These are phyloP conservation scores for Hydroisotoma schaefferi DNA, from an alignment of 2,888 invertebrate species.

Conservation along the genomic window DNA sequence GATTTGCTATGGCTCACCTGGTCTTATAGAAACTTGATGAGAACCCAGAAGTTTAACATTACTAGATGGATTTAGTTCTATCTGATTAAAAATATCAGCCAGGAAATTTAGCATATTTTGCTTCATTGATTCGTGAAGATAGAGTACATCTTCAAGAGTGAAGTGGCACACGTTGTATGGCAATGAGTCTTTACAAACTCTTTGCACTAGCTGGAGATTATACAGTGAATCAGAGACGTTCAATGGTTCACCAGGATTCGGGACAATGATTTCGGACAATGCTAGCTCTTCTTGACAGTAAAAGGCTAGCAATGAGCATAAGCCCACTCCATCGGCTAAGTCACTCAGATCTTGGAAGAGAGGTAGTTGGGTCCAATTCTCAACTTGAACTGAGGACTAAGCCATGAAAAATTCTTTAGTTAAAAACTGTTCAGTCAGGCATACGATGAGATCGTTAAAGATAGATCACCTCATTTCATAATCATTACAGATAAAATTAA, in stretches of 20 bases:
- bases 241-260: slow-evolving; percentile 44
- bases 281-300: slow-evolving; percentile 79
- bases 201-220: slow-evolving; percentile 81
- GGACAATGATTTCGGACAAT: slow-evolving; percentile 62
- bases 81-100: slow-evolving; percentile 82
- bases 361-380: slow-evolving; percentile 47
- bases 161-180: slow-evolving; percentile 88
- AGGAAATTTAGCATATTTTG: slow-evolving; percentile 86
- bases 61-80: slow-evolving; percentile 88
- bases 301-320: slow-evolving; percentile 82
- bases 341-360: slow-evolving; percentile 71
- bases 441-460: no score
- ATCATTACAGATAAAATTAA: no score
- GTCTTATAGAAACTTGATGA: slow-evolving; percentile 43
- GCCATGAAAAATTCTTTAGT: slow-evolving; percentile 3
- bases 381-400: slow-evolving; percentile 46
- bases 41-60: slow-evolving; percentile 79
- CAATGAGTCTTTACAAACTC: slow-evolving; percentile 79
- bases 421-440: no score
- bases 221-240: slow-evolving; percentile 60
- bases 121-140: slow-evolving; percentile 89
- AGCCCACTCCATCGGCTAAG: slow-evolving; percentile 83
- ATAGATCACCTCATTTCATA: no score
- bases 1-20: slow-evolving; percentile 45
- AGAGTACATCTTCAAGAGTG: slow-evolving; percentile 91